Base-by-base conservation (phyloP, 2,888 invertebrate genomes). In the Pemphredon lugubris region DNA sequence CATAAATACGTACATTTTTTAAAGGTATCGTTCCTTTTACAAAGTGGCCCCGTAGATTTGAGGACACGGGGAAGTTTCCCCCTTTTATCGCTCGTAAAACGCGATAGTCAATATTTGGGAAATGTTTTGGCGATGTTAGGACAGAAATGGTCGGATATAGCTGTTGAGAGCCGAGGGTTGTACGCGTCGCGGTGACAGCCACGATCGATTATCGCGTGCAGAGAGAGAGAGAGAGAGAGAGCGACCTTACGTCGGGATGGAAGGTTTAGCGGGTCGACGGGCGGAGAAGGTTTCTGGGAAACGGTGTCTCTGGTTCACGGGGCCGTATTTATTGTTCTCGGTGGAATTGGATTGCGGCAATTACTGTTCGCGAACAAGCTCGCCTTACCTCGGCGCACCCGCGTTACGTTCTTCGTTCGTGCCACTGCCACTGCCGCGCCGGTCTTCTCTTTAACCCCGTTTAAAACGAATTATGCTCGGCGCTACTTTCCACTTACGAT, bases 181-280 rank as follows among this genome's bases (percentile, higher is more conserved):
- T 51, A 37, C 37, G 26, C 26, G 58, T 45, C 48, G 53, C 32
- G 51, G 48, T 26, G 72, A 63, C 59, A 64, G 58, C 47, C 30
- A 50, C 72, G 79, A 82, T 82, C 81, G 81, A 82, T 82, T 72
- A 81, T 82, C 80, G 76, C 78, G 71, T 77, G 81, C 64, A 61
- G 72, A n/a, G n/a, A n/a, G n/a, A n/a, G n/a, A n/a, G n/a, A n/a
- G n/a, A n/a, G n/a, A n/a, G n/a, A n/a, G n/a, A n/a, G n/a, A 40
- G 44, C 65, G 61, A 73, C 76, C 77, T 75, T 77, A 79, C 61
- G 39, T 47, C 60, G 54, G 0, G 44, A 53, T 39, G 30, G 51
- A 53, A 58, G 68, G 23, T 75, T 65, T 55, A 69, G 44, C 42
- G 37, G 39, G 30, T n/a, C n/a, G n/a, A n/a, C n/a, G 18, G 4